phyloP scores from a whole-genome alignment of 53 echinoderm and acorn worm genomes.

The Apostichopus leukothele region DNA sequence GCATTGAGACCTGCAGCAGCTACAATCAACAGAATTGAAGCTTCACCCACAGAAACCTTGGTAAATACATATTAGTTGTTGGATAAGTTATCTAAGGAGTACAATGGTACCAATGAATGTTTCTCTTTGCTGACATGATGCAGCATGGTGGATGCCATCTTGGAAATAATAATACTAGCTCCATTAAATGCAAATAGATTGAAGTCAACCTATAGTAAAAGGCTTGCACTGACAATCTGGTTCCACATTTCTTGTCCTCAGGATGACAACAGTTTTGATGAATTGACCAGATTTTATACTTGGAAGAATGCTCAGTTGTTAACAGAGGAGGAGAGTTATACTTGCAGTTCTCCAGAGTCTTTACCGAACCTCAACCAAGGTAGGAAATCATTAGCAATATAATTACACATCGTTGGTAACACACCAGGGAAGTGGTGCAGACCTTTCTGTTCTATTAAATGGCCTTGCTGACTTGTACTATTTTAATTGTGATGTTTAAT shows the following conservation, averaged over 20 bases:
- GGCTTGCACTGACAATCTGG: not conserved
- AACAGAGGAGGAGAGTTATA: not conserved
- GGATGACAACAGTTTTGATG: slow-evolving; percentile 24
- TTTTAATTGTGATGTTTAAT: too few relatives aligned
- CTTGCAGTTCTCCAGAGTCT: not conserved
- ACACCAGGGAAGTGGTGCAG: too few relatives aligned
- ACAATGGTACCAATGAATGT: too few relatives aligned
- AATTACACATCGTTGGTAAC: too few relatives aligned
- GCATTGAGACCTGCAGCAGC: not conserved
- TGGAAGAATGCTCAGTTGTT: slow-evolving; percentile 20
- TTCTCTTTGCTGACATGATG: too few relatives aligned
- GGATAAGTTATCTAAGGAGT: too few relatives aligned
- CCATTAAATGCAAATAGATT: too few relatives aligned
- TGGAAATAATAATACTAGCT: too few relatives aligned
- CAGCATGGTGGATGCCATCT: too few relatives aligned
- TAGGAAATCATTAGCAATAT: not conserved
- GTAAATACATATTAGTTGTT: not conserved
- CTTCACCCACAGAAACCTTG: not conserved
- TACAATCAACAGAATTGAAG: not conserved
- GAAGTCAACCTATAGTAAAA: too few relatives aligned
- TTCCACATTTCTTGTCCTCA: not conserved
- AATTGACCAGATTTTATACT: slow-evolving; percentile 20
- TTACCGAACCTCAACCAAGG: not conserved
- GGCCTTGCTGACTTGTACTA: too few relatives aligned
- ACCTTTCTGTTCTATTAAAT: too few relatives aligned